Evolutionary conservation across 2,888 invertebrate genomes (phyloP).

Genomic region (Rosalia funebris): DNA sequence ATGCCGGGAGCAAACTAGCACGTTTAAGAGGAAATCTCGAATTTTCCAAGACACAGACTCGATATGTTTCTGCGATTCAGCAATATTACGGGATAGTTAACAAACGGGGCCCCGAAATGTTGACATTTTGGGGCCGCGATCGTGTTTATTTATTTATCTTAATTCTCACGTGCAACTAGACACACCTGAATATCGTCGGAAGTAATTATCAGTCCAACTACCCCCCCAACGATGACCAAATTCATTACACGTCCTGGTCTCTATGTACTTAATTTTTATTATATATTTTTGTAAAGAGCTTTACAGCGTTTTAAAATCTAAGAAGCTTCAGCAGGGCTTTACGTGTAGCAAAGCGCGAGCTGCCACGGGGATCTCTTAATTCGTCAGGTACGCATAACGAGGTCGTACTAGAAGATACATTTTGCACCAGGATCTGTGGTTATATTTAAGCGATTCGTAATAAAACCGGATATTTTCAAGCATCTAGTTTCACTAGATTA

Average conservation of each 20-base stretch:
- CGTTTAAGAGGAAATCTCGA: slow-evolving; percentile 39
- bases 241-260: neutral
- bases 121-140: slow-evolving; percentile 44
- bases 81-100: slow-evolving; percentile 47
- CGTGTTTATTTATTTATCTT: slow-evolving; percentile 38
- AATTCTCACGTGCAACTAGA: slow-evolving; percentile 32
- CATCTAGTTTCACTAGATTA: too few relatives aligned
- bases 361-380: neutral
- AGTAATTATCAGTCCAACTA: slow-evolving; percentile 43
- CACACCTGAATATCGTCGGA: slow-evolving; percentile 39
- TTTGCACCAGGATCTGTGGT: neutral
- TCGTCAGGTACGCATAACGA: neutral
- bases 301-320: neutral
- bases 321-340: neutral
- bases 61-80: slow-evolving; percentile 34
- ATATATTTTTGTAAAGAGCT: too few relatives aligned
- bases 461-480: too few relatives aligned
- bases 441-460: too few relatives aligned
- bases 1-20: slow-evolving; percentile 33
- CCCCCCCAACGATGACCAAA: too few relatives aligned
- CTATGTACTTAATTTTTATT: neutral
- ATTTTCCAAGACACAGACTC: slow-evolving; percentile 35
- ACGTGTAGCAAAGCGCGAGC: neutral
- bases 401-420: neutral
- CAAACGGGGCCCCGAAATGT: slow-evolving; percentile 45